Base-by-base conservation (phyloP, 1,140 invertebrate species). In the Drosophila jambulina region DNA sequence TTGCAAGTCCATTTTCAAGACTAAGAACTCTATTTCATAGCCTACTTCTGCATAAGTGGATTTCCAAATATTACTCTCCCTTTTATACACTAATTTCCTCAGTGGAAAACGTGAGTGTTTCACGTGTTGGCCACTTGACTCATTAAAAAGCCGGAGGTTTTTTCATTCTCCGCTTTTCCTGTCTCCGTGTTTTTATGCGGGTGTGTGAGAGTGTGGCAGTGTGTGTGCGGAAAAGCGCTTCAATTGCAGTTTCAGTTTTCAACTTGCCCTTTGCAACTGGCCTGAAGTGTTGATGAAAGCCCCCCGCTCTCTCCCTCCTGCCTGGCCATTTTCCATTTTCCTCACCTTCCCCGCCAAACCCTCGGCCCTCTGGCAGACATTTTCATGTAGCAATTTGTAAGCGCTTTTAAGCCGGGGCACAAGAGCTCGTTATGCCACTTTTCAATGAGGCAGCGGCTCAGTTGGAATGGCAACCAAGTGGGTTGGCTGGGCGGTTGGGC, bases 61-160 rank as follows among this genome's bases (percentile, higher is more conserved):
- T n/a, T 54, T 54, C 19, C 15, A 21, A 23, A 3, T 2, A 5
- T 6, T 2, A 23, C 2, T 21, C 8, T 23, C 15, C 0, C 23
- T 13, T 56, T 8, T 4, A 17, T 2, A 7, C 7, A 23, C 15
- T 3, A 23, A 5, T 60, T 62, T 62, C 42, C 36, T 19, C 21
- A 45, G 57, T 65, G 38, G 7, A 34, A 1, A 46, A 23, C 48
- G 45, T 38, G 56, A 56, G 56, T 40, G 49, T 62, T 43, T 68
- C 69, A 80, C 78, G 84, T 88, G 86, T 82, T 90, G 85, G 85
- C 85, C 85, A 90, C 85, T 90, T 90, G 85, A 90, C 85, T 90
- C 85, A 90, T 90, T 90, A 90, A 90, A 88, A 71, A 72, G 34
- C 49, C 53, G 32, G 34, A 58, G 40, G 57, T 40, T 58, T 74